Evolutionary conservation across 2,888 invertebrate species (phyloP).

Genomic region (Vannuccia rotundouncinata): DNA sequence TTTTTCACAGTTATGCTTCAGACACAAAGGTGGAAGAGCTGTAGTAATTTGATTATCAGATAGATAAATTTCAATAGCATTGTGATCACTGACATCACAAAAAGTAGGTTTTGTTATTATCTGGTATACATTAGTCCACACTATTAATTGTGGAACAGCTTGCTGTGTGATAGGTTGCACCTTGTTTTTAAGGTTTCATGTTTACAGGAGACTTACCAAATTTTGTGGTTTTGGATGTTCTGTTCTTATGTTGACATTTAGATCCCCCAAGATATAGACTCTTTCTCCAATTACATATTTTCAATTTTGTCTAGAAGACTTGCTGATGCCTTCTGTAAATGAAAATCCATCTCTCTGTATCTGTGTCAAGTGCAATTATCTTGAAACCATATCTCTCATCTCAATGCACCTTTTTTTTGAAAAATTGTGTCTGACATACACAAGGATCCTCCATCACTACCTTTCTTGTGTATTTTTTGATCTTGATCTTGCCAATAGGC

Average conservation of each 20-base stretch:
- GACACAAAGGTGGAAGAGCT: neutral
- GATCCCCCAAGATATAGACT: neutral
- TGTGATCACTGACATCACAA: neutral
- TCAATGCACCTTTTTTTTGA: slow-evolving; percentile 2
- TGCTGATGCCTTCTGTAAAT: slow-evolving; percentile 9
- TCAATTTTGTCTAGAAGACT: neutral
- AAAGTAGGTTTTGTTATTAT: neutral
- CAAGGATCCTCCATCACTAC: slow-evolving; percentile 7
- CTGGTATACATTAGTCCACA: neutral
- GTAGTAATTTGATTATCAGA: neutral
- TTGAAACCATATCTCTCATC: neutral
- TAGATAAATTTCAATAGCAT: neutral
- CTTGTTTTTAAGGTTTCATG: neutral
- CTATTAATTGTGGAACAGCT: too few relatives aligned
- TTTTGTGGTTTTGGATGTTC: slow-evolving; percentile 11
- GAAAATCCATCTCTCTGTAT: slow-evolving; percentile 4
- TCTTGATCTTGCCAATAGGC: too few relatives aligned
- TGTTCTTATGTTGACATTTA: slow-evolving; percentile 13
- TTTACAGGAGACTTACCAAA: neutral
- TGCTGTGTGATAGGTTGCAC: neutral
- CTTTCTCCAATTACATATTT: slow-evolving; percentile 11
- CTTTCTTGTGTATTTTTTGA: slow-evolving; percentile 6
- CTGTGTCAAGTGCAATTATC: neutral
- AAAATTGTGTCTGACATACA: neutral
- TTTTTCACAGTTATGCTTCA: neutral